A percentile compares a stretch with the other conserved stretches of the same genome.
Evolutionary conservation across 2,113 vertebrate genomes (phyloP).

Genomic region (Aphyosemion australe): DNA sequence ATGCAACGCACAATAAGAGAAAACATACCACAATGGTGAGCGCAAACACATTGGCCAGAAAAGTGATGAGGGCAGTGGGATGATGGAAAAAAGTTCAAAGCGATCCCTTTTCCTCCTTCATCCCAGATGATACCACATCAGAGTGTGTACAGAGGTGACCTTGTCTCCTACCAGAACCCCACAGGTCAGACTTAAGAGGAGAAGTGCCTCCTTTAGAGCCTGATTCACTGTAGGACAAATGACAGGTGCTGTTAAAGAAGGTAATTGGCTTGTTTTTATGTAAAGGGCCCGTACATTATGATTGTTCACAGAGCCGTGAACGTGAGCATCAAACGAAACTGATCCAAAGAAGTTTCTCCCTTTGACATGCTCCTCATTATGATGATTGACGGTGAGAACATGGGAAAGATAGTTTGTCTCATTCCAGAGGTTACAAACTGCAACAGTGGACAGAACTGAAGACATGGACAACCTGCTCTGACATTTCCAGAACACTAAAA

Average conservation of each 20-base stretch:
- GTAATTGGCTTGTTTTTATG: slow-evolving; percentile 64
- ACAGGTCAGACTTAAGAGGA: slow-evolving; percentile 57
- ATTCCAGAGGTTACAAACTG: slow-evolving; percentile 22
- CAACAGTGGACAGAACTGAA: slow-evolving; percentile 27
- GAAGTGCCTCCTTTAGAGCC: slow-evolving; percentile 51
- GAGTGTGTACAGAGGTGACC: slow-evolving; percentile 57
- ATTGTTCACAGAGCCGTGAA: slow-evolving; percentile 59
- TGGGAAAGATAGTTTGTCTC: slow-evolving; percentile 40
- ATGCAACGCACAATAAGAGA: slow-evolving; percentile 76
- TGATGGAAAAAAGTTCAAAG: slow-evolving; percentile 70
- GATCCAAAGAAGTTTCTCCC: slow-evolving; percentile 22
- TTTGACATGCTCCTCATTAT: slow-evolving; percentile 33
- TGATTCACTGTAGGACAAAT: slow-evolving; percentile 67
- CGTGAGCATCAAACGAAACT: slow-evolving; percentile 24
- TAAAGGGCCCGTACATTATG: slow-evolving; percentile 44
- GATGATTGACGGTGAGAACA: slow-evolving; percentile 65
- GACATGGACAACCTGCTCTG: slow-evolving; percentile 18
- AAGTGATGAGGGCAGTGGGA: slow-evolving; percentile 48
- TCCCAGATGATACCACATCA: slow-evolving; percentile 63
- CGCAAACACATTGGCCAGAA: slow-evolving; percentile 69
- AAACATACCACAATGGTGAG: slow-evolving; percentile 74
- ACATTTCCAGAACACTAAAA: slow-evolving; percentile 19
- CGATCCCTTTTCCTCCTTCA: not conserved
- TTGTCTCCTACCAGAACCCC: slow-evolving; percentile 48
- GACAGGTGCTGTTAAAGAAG: slow-evolving; percentile 58